Conservation (phyloP, 2,888 invertebrate genomes). For the Sinohyriopsis cumingii region DNA sequence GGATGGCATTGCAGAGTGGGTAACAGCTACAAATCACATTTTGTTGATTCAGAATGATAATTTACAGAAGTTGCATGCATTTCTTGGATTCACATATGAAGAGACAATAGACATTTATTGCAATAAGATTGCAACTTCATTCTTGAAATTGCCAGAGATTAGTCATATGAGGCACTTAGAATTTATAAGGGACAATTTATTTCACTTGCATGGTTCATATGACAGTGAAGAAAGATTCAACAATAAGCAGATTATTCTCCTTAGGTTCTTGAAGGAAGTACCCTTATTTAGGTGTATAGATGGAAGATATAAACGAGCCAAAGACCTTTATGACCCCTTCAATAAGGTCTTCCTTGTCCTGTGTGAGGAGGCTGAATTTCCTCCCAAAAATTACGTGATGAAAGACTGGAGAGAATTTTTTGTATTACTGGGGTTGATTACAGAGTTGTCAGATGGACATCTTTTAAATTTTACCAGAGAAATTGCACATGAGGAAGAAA, state of each 20-base stretch:
- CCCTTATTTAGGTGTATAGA: conserved; percentile 7
- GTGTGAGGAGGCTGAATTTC: conserved; percentile 7
- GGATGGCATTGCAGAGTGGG: conserved; percentile 28
- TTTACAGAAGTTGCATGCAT: neutral
- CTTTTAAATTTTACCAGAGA: conserved; percentile 25
- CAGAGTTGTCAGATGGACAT: conserved; percentile 12
- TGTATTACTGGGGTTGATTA: conserved; percentile 20
- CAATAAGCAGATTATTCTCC: neutral
- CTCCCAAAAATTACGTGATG: conserved; percentile 9
- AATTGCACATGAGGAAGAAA: conserved; percentile 8
- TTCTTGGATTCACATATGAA: neutral
- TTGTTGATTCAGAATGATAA: conserved; percentile 13
- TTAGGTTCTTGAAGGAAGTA: conserved; percentile 1
- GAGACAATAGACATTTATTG: conserved; percentile 1
- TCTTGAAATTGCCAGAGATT: too few species aligned
- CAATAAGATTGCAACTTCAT: too few species aligned
- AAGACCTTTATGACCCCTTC: conserved; percentile 8
- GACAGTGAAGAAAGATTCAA: too few species aligned
- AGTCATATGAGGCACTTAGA: too few species aligned
- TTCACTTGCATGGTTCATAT: too few species aligned
- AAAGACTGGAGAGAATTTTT: conserved; percentile 20
- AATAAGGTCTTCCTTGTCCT: conserved; percentile 13
- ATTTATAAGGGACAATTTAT: too few species aligned
- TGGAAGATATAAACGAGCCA: conserved; percentile 4
- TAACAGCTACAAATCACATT: conserved; percentile 4